Conservation (phyloP, 2,797 vertebrate species). For the Clarias fuscus region DNA sequence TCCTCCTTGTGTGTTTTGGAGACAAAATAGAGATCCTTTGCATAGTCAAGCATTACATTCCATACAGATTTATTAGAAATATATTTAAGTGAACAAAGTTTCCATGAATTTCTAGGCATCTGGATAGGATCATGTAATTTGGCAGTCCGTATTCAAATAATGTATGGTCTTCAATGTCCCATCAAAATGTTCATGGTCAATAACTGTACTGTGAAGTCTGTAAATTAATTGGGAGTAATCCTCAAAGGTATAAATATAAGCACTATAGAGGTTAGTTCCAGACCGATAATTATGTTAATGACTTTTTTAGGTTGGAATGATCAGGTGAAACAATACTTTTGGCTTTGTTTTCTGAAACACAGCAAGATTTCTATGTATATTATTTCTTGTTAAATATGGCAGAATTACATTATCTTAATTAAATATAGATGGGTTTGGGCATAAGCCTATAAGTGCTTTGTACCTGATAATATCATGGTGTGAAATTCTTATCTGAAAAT, state of each 20-base stretch:
- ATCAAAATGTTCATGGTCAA: not conserved
- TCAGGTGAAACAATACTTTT: not conserved
- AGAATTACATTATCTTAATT: not conserved
- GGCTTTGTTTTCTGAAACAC: not conserved
- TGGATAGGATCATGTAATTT: constrained; percentile 2
- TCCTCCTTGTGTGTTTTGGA: not conserved
- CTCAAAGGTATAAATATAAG: not conserved
- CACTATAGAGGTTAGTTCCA: not conserved
- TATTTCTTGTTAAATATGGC: not conserved
- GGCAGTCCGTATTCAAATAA: not conserved
- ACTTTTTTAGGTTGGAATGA: constrained; percentile 10
- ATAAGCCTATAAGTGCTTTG: not conserved
- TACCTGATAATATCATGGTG: constrained; percentile 5
- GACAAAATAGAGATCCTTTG: not conserved
- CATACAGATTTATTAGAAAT: not conserved
- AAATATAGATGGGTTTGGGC: not conserved
- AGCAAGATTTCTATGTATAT: not conserved
- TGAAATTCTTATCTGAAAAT: constrained; percentile 11
- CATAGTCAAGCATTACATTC: not conserved
- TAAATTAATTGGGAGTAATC: not conserved
- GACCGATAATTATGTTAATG: not conserved
- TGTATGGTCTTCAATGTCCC: not conserved
- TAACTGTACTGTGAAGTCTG: not conserved
- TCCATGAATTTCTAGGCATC: not conserved
- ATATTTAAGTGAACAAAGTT: not conserved